These are phyloP conservation scores for Baryphthengus martii DNA, from an alignment of 2,113 vertebrate species.

Conservation along the genomic window DNA sequence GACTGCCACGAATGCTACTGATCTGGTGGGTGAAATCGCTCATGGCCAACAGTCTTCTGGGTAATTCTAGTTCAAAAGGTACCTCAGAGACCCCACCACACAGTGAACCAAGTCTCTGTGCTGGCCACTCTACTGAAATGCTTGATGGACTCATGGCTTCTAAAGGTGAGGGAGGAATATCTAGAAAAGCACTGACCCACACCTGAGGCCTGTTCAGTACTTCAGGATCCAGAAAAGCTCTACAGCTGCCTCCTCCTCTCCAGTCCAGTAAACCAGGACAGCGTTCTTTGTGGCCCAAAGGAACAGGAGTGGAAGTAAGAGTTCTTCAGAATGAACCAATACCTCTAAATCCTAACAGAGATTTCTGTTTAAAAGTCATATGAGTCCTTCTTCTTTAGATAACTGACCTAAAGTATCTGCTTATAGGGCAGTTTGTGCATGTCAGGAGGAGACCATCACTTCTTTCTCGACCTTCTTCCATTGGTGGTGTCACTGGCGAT, in stretches of 20 bases:
- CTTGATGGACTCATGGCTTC: neutral
- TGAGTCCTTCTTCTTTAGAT: neutral
- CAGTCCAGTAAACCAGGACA: neutral
- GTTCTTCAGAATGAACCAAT: neutral
- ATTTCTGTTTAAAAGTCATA: neutral
- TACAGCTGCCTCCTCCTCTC: neutral
- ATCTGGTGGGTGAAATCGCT: neutral
- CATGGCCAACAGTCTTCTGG: neutral
- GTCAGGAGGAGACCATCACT: neutral
- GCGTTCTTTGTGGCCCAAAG: neutral
- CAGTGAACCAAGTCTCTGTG: neutral
- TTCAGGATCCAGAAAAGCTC: neutral
- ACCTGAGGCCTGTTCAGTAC: neutral
- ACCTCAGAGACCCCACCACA: neutral
- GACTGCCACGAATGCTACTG: neutral
- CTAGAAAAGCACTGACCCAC: neutral
- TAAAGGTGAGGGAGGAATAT: neutral
- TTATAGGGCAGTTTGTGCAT: neutral
- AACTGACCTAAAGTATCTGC: conserved; percentile 2
- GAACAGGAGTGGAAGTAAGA: neutral
- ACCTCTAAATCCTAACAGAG: neutral
- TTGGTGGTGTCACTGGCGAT: neutral
- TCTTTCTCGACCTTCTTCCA: neutral
- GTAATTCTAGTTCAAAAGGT: neutral
- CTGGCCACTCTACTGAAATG: neutral